Base-by-base conservation (phyloP, 2,888 invertebrate species). In the Machimus rusticus region DNA sequence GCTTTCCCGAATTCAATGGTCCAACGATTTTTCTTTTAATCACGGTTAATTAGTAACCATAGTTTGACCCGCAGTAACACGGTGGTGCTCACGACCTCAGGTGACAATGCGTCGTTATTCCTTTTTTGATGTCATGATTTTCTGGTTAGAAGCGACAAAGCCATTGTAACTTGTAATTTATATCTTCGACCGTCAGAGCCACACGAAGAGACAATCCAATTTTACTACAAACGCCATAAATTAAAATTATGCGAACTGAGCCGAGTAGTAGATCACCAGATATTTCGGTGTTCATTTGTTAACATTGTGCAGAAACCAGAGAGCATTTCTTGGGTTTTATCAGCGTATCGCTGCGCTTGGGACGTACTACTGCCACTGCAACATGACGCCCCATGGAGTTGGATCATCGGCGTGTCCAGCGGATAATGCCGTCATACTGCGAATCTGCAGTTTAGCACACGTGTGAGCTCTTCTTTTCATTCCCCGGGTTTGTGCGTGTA, bases 281-380 rank as follows among this genome's bases (percentile, higher is more conserved):
- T 78, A 78, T 43, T 78, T 78, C 43, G 78, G 9, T 43, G 78
- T 78, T 78, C 78, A 78, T 78, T 78, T 78, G 78, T 78, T 78
- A 78, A 78, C 78, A 78, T 78, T 78, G 37, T 14, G 8, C 14
- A 6, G 78, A 43, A 43, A 43, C 14, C 78, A 43, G 39, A 43
- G 78, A 43, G 43, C 39, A 23, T n/a, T n/a, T 43, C 39, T 76
- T 34, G 76, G n/a, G 23, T n/a, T 8, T 19, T 37, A 77, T 37
- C n/a, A 12, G 23, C 8, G 12, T 28, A 78, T 39, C 43, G 78
- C 23, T 43, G 8, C 23, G 77, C n/a, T 8, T 12, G 78, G n/a
- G 78, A 78, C 37, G 14, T 23, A 77, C 78, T 37, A 23, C 23
- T 78, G 78, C 78, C 78, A 46, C 43, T 46, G 43, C 43, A 78